Evolutionary conservation across 2,888 invertebrate genomes (phyloP), one percentile per base, ranked within the genome.

Genomic region (Calameuta pallipes): DNA sequence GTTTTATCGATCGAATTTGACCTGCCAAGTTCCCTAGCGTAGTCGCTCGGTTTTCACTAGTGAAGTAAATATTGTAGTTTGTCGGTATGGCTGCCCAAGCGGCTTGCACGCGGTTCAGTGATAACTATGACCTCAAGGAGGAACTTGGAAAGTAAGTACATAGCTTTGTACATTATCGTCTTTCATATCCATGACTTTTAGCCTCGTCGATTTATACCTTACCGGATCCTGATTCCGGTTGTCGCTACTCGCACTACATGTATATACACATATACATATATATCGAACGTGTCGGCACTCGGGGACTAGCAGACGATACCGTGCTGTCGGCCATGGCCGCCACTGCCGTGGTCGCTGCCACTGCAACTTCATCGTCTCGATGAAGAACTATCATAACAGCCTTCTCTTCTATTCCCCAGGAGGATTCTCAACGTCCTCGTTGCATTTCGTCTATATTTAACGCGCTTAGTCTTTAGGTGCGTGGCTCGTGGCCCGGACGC

Each of bases 111-210:
- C 97, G 98, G 92, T 99, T 99, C 94, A 98, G 98, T 93, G 99
- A 99, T 94, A 98, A 99, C 94, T 99, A 99, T 93, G 99, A 99
- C 92, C 95, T 99, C 89, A 99, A 99, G 94, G 99, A 99, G 94
- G 99, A 99, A 94, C 95, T 99, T 92, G 99, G 99, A 93, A 99
- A 99, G 97, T 98, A 94, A 96, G 97, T 96, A 91, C 79, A 76
- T n/a, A 73, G 74, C 75, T 11, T 15, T 13, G 6, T 2, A 41
- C 6, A 41, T 13, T 30, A 69, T 76, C 78, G 75, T 37, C 11
- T n/a, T 13, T 30, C 71, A 71, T 71, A 71, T 31, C n/a, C 31
- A 11, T 30, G 6, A 71, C 71, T 30, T 31, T 71, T 71, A 71
- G 30, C 33, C 33, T 74, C n/a, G 2, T 36, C 74, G 35, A 74